Base-by-base conservation (phyloP, 2,888 invertebrate genomes). In the Muschampia plurimacula region DNA sequence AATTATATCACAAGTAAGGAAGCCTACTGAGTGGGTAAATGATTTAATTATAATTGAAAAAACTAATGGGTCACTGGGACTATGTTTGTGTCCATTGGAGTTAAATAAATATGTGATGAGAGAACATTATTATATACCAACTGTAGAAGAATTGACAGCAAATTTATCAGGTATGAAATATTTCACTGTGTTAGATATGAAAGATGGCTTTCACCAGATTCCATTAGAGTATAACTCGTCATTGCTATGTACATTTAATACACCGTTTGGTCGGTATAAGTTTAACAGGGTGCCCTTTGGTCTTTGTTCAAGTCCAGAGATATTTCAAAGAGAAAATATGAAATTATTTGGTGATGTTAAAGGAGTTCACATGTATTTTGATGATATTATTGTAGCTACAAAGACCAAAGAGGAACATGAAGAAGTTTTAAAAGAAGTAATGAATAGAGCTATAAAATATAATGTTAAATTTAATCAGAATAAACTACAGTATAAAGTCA, bases 211-310 rank as follows among this genome's bases (percentile, higher is more conserved):
- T 32, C 32, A 32, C 13, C 59, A 59, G 32, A 59, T 59, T 28
- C 12, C 13, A 22, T 59, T 59, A 32, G 32, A 59, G 8, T 22
- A 46, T 13, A 46, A 46, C 8, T 62, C 39, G 8, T 39, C 36
- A n/a, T n/a, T n/a, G 36, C 28, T 62, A 28, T 62, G 39, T 39
- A 62, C 62, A 39, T 62, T 62, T 15, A 39, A n/a, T 62, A 39
- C 62, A 62, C 62, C 62, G 13, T 62, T 39, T 39, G 62, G 62
- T 62, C 12, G 62, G 7, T 62, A 39, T 39, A 39, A 10, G 7
- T 57, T 57, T 57, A 57, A 15, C 7, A 57, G 57, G 28, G 1
- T 57, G 22, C 57, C 57, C 6, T 57, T 57, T 57, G 57, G 57
- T 13, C 5, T 57, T 7, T 22, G 22, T 57, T 15, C 57, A 5